Conservation (phyloP, 2,113 vertebrate species). For the Myxocyprinus asiaticus region DNA sequence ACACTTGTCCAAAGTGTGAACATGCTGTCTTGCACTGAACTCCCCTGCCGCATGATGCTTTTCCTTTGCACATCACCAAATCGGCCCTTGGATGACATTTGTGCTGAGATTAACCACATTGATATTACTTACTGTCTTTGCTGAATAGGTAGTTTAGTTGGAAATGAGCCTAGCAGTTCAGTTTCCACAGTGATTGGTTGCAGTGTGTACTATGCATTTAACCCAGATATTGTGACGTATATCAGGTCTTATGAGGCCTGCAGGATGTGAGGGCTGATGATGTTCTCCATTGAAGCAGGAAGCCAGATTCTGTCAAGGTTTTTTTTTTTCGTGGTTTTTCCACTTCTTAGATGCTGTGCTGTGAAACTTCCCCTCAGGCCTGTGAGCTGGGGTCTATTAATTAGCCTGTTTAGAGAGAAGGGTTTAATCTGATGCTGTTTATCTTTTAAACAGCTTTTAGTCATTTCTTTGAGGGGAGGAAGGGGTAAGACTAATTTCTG, state of each 20-base stretch:
- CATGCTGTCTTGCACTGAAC: not conserved
- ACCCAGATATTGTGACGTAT: not conserved
- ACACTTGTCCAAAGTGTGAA: not conserved
- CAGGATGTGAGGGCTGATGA: not conserved
- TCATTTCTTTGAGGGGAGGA: not conserved
- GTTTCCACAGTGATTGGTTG: not conserved
- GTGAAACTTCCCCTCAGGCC: not conserved
- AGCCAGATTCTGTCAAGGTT: not conserved
- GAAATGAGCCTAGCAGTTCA: not conserved
- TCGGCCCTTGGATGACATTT: not conserved
- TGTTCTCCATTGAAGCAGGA: slow-evolving; percentile 7
- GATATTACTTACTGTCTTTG: not conserved
- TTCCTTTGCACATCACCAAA: slow-evolving; percentile 9
- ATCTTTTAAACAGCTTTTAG: not conserved
- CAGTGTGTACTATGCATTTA: not conserved
- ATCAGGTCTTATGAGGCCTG: not conserved
- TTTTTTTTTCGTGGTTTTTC: not conserved
- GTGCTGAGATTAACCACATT: not conserved
- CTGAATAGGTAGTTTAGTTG: not conserved
- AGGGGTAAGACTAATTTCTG: not conserved
- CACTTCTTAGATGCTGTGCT: not conserved
- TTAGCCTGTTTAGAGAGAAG: not conserved
- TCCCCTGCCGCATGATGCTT: not conserved
- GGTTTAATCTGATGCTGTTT: not conserved
- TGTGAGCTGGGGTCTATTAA: not conserved